Percentiles rank a stretch among this genome's conserved stretches.
Conservation (phyloP, 2,797 vertebrate genomes). For the Aphelocoma californica region DNA sequence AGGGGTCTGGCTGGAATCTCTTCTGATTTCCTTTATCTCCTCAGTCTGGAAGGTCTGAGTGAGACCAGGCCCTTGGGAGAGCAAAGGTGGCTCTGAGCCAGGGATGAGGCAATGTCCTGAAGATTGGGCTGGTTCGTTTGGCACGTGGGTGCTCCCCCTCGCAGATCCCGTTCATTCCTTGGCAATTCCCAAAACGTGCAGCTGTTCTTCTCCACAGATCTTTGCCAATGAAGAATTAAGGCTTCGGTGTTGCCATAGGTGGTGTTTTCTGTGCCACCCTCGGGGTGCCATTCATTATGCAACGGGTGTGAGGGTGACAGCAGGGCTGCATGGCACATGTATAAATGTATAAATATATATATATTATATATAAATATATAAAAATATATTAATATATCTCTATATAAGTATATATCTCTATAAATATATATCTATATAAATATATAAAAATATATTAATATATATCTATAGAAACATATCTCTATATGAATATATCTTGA, state of each 20-base stretch:
- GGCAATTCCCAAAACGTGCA: neutral
- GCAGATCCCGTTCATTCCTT: neutral
- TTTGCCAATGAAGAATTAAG: neutral
- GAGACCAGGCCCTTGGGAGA: neutral
- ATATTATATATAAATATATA: no score
- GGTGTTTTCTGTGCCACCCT: neutral
- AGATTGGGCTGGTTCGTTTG: neutral
- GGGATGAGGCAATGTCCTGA: neutral
- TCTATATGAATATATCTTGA: no score
- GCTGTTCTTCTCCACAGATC: neutral
- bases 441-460: neutral
- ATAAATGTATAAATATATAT: neutral
- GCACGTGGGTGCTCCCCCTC: rapidly evolving
- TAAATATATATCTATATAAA: no score
- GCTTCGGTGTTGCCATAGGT: neutral
- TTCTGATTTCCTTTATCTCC: neutral
- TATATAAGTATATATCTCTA: neutral
- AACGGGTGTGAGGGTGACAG: neutral
- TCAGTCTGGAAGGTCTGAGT: neutral
- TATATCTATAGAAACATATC: no score
- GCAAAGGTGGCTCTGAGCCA: neutral
- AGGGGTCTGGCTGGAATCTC: neutral
- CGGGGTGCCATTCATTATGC: neutral
- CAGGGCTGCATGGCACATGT: neutral
- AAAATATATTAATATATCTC: no score